Conservation (phyloP, 1,140 invertebrate genomes). For the Lordiphosa clarofinis region DNA sequence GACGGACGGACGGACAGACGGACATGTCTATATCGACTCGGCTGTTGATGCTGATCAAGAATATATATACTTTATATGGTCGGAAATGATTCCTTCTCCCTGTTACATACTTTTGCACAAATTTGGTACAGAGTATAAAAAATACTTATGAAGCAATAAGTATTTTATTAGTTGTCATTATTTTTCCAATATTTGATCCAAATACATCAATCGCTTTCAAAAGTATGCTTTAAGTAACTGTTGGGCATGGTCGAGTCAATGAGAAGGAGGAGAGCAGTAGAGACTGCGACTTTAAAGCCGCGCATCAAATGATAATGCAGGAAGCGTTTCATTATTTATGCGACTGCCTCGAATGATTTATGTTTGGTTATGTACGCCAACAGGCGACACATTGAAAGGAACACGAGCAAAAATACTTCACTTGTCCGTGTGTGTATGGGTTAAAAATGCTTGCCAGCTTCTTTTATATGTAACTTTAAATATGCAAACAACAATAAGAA, state of each 20-base stretch:
- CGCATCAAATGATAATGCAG: conserved; percentile 11
- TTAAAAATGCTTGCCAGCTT: conserved; percentile 10
- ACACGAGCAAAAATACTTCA: neutral
- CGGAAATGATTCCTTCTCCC: no score
- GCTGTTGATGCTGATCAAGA: no score
- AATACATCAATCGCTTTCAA: conserved; percentile 1
- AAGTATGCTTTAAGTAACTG: conserved; percentile 3
- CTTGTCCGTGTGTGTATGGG: conserved; percentile 1
- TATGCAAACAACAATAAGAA: conserved; percentile 11
- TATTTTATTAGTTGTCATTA: no score
- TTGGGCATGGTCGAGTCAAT: conserved; percentile 5
- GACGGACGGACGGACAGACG: no score
- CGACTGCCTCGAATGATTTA: conserved; percentile 12
- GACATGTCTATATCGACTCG: no score
- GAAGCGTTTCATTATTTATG: conserved; percentile 14
- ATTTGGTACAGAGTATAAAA: no score
- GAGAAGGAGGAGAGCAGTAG: no score
- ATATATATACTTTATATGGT: no score
- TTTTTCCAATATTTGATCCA: no score
- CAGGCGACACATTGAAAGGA: neutral
- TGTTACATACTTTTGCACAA: no score
- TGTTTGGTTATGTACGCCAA: conserved; percentile 9
- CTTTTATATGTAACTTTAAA: conserved; percentile 5
- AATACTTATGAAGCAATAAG: no score
- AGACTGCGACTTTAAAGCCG: conserved; percentile 1